phyloP scores from a whole-genome alignment of 2,888 invertebrate species.

The Drosophila atripex region DNA sequence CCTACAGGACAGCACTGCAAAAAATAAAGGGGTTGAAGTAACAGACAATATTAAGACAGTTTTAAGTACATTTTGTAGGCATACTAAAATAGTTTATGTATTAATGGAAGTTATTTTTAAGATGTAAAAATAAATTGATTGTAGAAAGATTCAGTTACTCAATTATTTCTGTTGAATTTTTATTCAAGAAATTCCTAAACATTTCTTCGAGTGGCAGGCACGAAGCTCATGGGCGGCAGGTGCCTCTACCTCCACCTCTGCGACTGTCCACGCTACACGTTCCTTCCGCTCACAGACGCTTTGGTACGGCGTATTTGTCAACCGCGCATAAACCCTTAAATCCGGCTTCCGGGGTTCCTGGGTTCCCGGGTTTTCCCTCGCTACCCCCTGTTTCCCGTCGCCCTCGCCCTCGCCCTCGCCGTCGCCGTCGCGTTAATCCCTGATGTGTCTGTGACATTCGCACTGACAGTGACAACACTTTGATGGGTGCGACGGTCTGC shows the following conservation, averaged over 20 bases:
- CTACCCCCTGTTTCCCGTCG: constrained; percentile 18
- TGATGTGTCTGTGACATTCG: constrained; percentile 83
- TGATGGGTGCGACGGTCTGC: constrained; percentile 74
- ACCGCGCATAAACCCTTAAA: constrained; percentile 79
- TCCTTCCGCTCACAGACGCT: constrained; percentile 11
- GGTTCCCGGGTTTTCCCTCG: constrained; percentile 5
- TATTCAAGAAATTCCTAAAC: too few relatives aligned
- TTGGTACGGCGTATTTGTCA: constrained; percentile 65
- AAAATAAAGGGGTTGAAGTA: neutral
- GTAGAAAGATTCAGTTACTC: too few relatives aligned
- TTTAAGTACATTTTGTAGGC: too few relatives aligned
- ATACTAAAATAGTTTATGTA: too few relatives aligned
- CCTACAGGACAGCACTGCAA: constrained; percentile 58
- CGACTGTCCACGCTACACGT: constrained; percentile 22
- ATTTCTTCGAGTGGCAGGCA: constrained; percentile 28
- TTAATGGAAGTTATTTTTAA: too few relatives aligned
- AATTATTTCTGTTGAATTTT: too few relatives aligned
- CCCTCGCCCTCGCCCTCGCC: constrained; percentile 31
- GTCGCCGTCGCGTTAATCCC: constrained; percentile 78
- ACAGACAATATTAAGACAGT: neutral
- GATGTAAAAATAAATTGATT: too few relatives aligned
- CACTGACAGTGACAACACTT: constrained; percentile 84
- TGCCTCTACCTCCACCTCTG: constrained; percentile 23
- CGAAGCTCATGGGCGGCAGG: constrained; percentile 39
- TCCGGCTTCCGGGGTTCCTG: constrained; percentile 62